phyloP scores from a whole-genome alignment of 1,140 invertebrate species.

The Elymnias hypermnestra region DNA sequence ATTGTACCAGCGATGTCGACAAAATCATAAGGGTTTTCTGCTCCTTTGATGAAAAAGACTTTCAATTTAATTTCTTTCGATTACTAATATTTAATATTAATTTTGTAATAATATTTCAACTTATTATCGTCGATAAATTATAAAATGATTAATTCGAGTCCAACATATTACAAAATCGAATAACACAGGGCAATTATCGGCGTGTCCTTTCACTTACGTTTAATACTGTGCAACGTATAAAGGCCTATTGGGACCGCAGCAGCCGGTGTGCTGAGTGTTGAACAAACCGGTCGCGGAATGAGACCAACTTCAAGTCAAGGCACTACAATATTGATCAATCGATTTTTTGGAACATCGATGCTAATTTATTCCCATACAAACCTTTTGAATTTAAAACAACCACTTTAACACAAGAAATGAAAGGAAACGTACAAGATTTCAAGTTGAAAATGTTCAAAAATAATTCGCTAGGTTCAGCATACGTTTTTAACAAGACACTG shows the following conservation, averaged over 20 bases:
- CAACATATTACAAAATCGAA: constrained; percentile 54
- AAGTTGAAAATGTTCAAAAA: too few species aligned
- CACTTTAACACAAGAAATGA: too few species aligned
- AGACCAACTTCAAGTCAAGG: constrained; percentile 63
- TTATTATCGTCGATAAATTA: constrained; percentile 9
- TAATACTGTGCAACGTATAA: constrained; percentile 53
- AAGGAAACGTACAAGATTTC: too few species aligned
- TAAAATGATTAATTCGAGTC: constrained; percentile 27
- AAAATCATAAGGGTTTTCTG: too few species aligned
- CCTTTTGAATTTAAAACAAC: background rate
- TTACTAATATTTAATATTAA: too few species aligned
- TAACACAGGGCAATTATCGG: constrained; percentile 64
- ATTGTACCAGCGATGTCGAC: too few species aligned
- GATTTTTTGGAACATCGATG: constrained; percentile 53
- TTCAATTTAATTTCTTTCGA: too few species aligned
- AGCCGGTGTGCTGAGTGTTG: constrained; percentile 49
- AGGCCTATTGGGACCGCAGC: constrained; percentile 52
- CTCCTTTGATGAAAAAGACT: too few species aligned
- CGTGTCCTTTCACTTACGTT: constrained; percentile 68
- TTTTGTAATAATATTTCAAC: constrained; percentile 8
- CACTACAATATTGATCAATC: constrained; percentile 70
- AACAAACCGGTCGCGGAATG: constrained; percentile 67
- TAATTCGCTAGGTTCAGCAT: too few species aligned
- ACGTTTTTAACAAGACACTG: too few species aligned
- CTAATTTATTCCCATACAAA: constrained; percentile 14